Conservation (phyloP, 2,797 vertebrate genomes). For the Anableps anableps region DNA sequence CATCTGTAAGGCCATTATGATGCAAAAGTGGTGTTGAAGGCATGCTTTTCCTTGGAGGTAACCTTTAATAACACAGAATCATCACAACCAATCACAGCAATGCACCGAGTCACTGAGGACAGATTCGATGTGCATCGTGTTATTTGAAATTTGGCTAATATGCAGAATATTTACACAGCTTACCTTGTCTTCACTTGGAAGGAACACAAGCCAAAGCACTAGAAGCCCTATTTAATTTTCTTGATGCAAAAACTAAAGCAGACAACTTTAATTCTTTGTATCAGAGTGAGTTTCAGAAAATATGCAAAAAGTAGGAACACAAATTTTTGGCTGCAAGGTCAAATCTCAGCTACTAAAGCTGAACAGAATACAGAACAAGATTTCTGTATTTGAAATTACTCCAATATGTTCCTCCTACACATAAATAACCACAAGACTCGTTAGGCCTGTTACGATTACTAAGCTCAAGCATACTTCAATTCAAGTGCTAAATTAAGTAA, state of each 20-base stretch:
- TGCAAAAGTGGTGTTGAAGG: too few species aligned
- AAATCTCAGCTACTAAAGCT: not conserved
- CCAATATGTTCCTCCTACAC: not conserved
- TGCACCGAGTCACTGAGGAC: too few species aligned
- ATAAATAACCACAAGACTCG: not conserved
- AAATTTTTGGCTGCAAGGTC: not conserved
- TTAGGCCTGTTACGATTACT: not conserved
- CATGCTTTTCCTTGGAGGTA: too few species aligned
- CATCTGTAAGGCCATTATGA: too few species aligned
- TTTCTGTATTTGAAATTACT: not conserved
- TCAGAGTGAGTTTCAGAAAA: not conserved
- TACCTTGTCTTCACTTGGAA: not conserved
- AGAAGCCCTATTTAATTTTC: not conserved
- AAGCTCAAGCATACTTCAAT: not conserved
- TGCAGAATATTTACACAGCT: not conserved
- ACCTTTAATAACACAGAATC: too few species aligned
- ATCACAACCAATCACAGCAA: too few species aligned
- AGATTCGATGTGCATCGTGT: too few species aligned
- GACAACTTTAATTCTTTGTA: not conserved
- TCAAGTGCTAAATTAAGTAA: not conserved
- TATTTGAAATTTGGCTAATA: not conserved
- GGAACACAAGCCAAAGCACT: not conserved
- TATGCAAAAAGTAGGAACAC: not conserved
- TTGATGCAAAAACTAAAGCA: not conserved
- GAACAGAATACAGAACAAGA: not conserved